Percentiles rank a stretch among this genome's conserved stretches.
phyloP scores from a whole-genome alignment of 64 coral and sea anemone genomes.

The Exaiptasia diaphana region DNA sequence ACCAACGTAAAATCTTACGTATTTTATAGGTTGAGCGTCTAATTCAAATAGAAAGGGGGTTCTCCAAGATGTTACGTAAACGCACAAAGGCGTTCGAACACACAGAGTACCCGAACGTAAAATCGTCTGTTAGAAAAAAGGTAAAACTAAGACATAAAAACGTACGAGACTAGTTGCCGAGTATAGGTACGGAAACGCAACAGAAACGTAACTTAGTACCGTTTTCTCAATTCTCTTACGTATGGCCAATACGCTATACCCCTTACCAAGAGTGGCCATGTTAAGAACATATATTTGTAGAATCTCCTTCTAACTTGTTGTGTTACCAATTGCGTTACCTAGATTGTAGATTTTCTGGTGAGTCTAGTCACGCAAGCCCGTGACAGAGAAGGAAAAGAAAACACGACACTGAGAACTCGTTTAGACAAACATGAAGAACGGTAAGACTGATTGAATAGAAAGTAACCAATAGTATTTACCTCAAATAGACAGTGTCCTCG shows the following conservation, averaged over 20 bases:
- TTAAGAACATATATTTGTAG: too few species aligned
- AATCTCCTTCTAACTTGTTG: too few species aligned
- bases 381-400: conserved; percentile 2
- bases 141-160: not conserved
- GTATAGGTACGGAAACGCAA: too few species aligned
- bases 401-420: not conserved
- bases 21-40: conserved; percentile 1
- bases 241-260: too few species aligned
- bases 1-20: too few species aligned
- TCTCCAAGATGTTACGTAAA: not conserved
- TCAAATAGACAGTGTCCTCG: too few species aligned
- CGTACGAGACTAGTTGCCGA: not conserved
- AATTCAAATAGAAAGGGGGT: conserved; percentile 8
- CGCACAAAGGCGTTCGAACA: not conserved
- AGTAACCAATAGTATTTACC: too few species aligned
- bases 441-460: too few species aligned
- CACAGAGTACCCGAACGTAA: not conserved
- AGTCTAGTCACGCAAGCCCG: conserved; percentile 8
- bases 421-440: conserved; percentile 12
- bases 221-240: too few species aligned
- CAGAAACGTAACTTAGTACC: too few species aligned
- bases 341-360: not conserved
- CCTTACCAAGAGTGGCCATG: too few species aligned
- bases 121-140: not conserved
- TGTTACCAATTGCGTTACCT: too few species aligned